Percentiles rank a stretch among this genome's conserved stretches.
Conservation (phyloP, 2,888 invertebrate species). For the Melolontha melolontha region DNA sequence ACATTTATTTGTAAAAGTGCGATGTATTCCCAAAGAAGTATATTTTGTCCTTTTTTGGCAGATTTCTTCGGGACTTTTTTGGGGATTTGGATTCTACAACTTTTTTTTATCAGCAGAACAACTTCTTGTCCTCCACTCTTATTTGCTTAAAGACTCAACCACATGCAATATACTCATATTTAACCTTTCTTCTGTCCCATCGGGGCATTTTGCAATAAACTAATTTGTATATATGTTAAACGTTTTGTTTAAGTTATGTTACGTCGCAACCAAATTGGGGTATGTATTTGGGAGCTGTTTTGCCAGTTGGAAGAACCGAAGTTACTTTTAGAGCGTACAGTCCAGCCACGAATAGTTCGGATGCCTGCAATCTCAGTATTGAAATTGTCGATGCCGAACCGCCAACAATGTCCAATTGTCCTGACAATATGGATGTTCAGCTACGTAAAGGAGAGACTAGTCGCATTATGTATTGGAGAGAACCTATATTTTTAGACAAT, state of each 20-base stretch:
- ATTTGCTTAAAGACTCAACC: too few relatives aligned
- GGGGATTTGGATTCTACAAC: too few relatives aligned
- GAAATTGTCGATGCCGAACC: conserved; percentile 71
- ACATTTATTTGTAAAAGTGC: too few relatives aligned
- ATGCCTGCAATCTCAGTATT: conserved; percentile 72
- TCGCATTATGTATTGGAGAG: conserved; percentile 73
- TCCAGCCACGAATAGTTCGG: conserved; percentile 68
- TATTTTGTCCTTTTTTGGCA: too few relatives aligned
- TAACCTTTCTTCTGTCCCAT: too few relatives aligned
- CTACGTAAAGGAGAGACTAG: conserved; percentile 69
- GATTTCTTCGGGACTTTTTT: too few relatives aligned
- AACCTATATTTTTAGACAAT: conserved; percentile 73
- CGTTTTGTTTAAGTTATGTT: conserved; percentile 66
- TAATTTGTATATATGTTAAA: background rate
- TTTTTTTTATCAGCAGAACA: too few relatives aligned
- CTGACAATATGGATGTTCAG: conserved; percentile 71
- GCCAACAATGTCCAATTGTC: conserved; percentile 71
- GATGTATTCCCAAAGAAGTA: too few relatives aligned
- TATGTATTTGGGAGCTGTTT: conserved; percentile 70
- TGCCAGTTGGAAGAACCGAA: conserved; percentile 71
- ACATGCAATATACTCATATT: too few relatives aligned
- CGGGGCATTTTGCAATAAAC: too few relatives aligned
- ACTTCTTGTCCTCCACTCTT: too few relatives aligned
- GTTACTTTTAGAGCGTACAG: conserved; percentile 72
- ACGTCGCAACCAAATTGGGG: conserved; percentile 74